Evolutionary conservation across 2,888 invertebrate species (phyloP).

Genomic region (Lordiphosa fenestrarum): DNA sequence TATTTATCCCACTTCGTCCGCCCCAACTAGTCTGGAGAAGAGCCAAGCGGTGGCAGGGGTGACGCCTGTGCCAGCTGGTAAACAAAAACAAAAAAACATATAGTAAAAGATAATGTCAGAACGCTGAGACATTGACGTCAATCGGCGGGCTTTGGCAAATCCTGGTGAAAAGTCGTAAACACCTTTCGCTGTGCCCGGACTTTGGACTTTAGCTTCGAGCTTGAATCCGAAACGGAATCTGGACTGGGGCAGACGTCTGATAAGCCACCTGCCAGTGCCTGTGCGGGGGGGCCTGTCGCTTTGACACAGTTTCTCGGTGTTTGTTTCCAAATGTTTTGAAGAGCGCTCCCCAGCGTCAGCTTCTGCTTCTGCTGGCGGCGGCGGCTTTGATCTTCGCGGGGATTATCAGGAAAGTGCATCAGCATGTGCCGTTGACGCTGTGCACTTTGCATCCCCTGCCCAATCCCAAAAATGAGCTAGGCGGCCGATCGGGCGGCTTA

Average conservation of each 20-base stretch:
- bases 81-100: conserved; percentile 35
- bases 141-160: conserved; percentile 45
- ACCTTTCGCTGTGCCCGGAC: conserved; percentile 49
- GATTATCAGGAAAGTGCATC: conserved; percentile 43
- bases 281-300: conserved; percentile 9
- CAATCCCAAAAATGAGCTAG: conserved; percentile 9
- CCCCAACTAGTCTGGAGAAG: no score
- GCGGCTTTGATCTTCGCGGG: conserved; percentile 43
- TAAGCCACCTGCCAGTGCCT: background rate
- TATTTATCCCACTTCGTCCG: no score
- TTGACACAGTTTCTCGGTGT: conserved; percentile 31
- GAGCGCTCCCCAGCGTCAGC: background rate
- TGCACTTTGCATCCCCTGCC: conserved; percentile 55
- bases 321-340: conserved; percentile 1
- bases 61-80: conserved; percentile 10
- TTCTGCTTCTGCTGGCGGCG: background rate
- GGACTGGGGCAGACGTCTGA: conserved; percentile 16
- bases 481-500: background rate
- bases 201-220: conserved; percentile 39
- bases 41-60: no score
- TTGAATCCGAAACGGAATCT: conserved; percentile 11
- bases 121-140: conserved; percentile 50
- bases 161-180: conserved; percentile 69
- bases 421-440: background rate
- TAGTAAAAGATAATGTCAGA: background rate